Evolutionary conservation across 2,888 invertebrate genomes (phyloP).

Genomic region (Julus scanicus): DNA sequence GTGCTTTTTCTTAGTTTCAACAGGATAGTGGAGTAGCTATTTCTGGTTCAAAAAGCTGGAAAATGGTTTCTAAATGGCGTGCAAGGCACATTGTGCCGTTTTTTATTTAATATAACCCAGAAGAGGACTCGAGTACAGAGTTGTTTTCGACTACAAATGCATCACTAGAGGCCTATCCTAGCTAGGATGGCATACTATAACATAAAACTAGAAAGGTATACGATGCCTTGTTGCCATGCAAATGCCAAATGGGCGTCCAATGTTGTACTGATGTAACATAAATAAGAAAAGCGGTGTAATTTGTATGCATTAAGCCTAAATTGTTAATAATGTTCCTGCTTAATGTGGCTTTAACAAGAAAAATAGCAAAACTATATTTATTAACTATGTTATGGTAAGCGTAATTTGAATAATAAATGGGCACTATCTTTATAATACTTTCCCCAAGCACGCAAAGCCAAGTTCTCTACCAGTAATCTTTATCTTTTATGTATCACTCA

Average conservation of each 20-base stretch:
- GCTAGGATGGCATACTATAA: not conserved
- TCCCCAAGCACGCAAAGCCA: not conserved
- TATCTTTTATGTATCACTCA: not conserved
- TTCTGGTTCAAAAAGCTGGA: not conserved
- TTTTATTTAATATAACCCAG: not conserved
- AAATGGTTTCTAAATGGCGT: not conserved
- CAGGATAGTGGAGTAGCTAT: not conserved
- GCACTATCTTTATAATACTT: not conserved
- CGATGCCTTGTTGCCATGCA: not conserved
- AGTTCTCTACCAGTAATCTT: not conserved
- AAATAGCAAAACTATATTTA: not conserved
- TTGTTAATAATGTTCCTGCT: not conserved
- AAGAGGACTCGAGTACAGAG: not conserved
- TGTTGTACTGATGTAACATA: not conserved
- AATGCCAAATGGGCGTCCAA: not conserved
- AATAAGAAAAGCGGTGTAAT: not conserved
- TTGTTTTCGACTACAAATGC: not conserved
- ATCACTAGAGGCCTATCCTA: not conserved
- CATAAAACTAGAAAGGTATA: not conserved
- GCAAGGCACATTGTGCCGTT: not conserved
- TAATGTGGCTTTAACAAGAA: not conserved
- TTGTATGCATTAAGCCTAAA: not conserved
- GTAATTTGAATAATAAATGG: not conserved
- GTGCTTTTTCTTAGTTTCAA: constrained; percentile 12
- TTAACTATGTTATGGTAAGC: constrained; percentile 14